Evolutionary conservation across 2,797 vertebrate species (phyloP).

Genomic region (Pelodytes ibericus): DNA sequence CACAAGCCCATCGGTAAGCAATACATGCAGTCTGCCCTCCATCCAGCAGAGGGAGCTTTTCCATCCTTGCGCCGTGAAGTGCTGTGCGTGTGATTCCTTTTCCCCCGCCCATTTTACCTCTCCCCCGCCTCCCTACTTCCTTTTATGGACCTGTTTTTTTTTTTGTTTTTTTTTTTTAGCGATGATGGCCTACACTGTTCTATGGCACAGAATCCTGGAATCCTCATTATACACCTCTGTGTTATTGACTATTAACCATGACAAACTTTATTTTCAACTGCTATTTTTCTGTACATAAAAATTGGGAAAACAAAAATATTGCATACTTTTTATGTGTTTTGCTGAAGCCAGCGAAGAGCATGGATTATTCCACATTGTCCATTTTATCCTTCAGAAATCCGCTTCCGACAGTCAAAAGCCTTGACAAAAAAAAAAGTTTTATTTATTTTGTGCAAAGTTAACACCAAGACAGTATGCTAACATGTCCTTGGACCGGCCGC

Average conservation of each 20-base stretch:
- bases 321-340: neutral
- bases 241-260: neutral
- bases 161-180: no score
- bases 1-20: neutral
- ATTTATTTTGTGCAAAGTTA: no score
- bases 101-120: neutral
- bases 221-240: neutral
- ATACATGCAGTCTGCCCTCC: neutral
- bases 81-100: neutral
- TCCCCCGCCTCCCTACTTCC: neutral
- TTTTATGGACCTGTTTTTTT: neutral
- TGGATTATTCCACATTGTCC: neutral
- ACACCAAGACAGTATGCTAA: no score
- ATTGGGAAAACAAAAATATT: neutral
- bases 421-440: no score
- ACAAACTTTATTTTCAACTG: neutral
- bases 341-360: neutral
- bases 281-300: constrained; percentile 1
- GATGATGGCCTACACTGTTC: neutral
- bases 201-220: neutral
- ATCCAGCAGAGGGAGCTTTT: neutral
- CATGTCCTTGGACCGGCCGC: neutral
- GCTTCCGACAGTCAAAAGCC: no score
- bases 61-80: neutral
- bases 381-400: neutral